These are phyloP conservation scores for Pachyrhynchus sulphureomaculatus DNA, from an alignment of 1,140 invertebrate genomes.

Conservation along the genomic window DNA sequence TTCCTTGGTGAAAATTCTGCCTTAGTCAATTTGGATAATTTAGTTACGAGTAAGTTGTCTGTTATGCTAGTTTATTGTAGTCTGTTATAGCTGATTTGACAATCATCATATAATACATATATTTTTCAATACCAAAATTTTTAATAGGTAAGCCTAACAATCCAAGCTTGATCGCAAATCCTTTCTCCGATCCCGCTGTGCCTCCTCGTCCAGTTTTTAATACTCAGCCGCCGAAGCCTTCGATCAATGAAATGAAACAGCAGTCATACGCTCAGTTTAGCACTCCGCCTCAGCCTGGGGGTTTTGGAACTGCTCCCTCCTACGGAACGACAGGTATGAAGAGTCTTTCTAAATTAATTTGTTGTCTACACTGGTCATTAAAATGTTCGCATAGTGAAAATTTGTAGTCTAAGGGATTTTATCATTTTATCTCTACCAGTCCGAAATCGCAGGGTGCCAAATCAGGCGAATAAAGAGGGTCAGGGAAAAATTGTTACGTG, in stretches of 20 bases:
- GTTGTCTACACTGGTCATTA: too few relatives aligned
- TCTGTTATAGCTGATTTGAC: too few relatives aligned
- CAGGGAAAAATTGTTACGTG: too few relatives aligned
- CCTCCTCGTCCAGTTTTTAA: constrained; percentile 46
- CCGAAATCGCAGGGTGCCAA: too few relatives aligned
- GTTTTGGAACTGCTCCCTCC: constrained; percentile 2
- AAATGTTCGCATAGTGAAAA: too few relatives aligned
- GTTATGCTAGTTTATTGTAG: background rate
- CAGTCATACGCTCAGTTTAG: constrained; percentile 49
- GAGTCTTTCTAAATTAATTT: too few relatives aligned
- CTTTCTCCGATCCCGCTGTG: constrained; percentile 51
- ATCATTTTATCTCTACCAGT: too few relatives aligned
- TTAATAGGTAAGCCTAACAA: constrained; percentile 44
- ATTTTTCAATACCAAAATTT: too few relatives aligned
- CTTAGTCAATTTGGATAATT: constrained; percentile 92
- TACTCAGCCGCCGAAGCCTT: constrained; percentile 50
- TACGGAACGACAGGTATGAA: constrained; percentile 6
- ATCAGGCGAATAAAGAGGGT: too few relatives aligned
- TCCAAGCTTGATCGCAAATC: constrained; percentile 48
- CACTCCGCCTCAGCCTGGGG: constrained; percentile 12
- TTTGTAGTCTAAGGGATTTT: too few relatives aligned
- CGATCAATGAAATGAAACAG: constrained; percentile 59
- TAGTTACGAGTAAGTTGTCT: constrained; percentile 59
- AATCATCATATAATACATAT: too few relatives aligned
- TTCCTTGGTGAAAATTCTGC: constrained; percentile 93